Percentiles rank a stretch among this genome's conserved stretches.
phyloP scores from a whole-genome alignment of 2,888 invertebrate species.

The Cylloceria caligata region DNA sequence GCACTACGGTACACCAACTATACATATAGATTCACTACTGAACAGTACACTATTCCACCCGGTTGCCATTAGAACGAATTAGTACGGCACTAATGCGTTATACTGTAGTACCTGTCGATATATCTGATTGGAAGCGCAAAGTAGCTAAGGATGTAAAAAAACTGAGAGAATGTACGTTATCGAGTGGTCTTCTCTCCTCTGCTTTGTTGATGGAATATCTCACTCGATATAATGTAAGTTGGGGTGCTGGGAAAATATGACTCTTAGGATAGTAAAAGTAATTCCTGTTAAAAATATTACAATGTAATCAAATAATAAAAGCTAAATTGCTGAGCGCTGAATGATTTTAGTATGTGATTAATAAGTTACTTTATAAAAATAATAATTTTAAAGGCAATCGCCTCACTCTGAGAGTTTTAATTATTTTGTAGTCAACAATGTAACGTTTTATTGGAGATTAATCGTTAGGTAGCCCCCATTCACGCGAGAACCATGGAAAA shows the following conservation, averaged over 20 bases:
- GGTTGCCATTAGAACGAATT: constrained; percentile 63
- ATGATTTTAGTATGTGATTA: no score
- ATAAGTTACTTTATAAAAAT: no score
- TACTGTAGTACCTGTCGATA: constrained; percentile 60
- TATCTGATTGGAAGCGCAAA: constrained; percentile 59
- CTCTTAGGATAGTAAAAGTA: neutral
- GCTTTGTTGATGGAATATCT: constrained; percentile 37
- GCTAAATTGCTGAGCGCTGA: no score
- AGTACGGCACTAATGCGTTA: constrained; percentile 57
- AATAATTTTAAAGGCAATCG: no score
- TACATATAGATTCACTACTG: constrained; percentile 15
- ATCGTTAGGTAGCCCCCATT: neutral
- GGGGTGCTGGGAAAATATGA: neutral
- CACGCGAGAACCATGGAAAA: neutral
- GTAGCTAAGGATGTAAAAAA: constrained; percentile 51
- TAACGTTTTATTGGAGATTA: neutral
- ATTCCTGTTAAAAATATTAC: neutral
- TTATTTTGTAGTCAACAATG: neutral
- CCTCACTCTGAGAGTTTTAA: neutral
- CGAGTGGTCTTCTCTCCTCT: constrained; percentile 44
- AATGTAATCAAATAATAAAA: neutral
- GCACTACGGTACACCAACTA: constrained; percentile 18
- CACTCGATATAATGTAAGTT: neutral
- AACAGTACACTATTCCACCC: constrained; percentile 40
- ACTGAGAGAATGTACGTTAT: constrained; percentile 44